These are phyloP conservation scores for Theristus sp. DNA, from an alignment of 2,888 invertebrate species.

Conservation along the genomic window DNA sequence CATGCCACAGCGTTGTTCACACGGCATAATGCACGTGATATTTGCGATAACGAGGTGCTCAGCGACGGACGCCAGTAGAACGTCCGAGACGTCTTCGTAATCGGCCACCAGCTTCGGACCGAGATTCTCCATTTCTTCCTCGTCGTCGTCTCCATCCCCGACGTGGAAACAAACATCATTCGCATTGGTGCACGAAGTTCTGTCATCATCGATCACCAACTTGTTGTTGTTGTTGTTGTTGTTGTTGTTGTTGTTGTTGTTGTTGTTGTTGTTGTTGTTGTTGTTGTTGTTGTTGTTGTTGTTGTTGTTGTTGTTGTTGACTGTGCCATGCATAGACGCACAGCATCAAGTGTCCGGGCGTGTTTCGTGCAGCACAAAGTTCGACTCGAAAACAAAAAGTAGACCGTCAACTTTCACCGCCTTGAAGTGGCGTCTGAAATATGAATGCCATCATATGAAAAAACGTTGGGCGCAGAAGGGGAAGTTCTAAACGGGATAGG, in stretches of 20 bases:
- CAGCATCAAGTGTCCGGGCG: not conserved
- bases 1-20: too few relatives aligned
- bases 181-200: too few relatives aligned
- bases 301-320: not conserved
- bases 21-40: too few relatives aligned
- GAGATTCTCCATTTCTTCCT: not conserved
- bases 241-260: not conserved
- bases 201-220: not conserved
- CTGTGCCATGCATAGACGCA: not conserved
- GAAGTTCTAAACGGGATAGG: too few relatives aligned
- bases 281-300: not conserved
- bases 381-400: not conserved
- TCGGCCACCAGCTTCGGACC: not conserved
- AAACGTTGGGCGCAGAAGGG: too few relatives aligned
- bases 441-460: too few relatives aligned
- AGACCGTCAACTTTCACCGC: constrained; percentile 4
- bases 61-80: not conserved
- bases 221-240: not conserved
- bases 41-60: not conserved
- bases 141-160: not conserved
- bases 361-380: not conserved
- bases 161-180: too few relatives aligned
- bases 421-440: constrained; percentile 9
- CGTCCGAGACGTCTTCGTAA: not conserved
- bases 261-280: not conserved